phyloP scores from a whole-genome alignment of 2,797 vertebrate species.

The Dipus sagitta region DNA sequence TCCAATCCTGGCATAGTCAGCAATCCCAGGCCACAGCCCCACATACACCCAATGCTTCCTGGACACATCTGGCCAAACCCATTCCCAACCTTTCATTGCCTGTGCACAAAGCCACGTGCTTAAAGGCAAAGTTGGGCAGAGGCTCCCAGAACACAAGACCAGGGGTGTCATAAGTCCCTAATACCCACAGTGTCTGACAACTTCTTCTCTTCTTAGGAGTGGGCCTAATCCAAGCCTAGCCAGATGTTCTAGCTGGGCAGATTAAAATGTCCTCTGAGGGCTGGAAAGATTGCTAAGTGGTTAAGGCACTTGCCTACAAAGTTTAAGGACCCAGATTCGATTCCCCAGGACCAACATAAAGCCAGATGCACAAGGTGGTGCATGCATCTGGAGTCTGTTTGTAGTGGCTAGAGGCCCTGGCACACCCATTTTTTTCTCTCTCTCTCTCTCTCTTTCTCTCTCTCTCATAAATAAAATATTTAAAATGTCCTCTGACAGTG shows the following conservation, averaged over 20 bases:
- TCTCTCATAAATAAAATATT: too few relatives aligned
- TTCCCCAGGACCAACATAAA: too few relatives aligned
- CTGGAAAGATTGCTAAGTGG: too few relatives aligned
- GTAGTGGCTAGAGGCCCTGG: too few relatives aligned
- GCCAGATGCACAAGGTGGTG: too few relatives aligned
- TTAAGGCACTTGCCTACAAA: too few relatives aligned
- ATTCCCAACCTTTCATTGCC: background rate
- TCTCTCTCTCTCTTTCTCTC: too few relatives aligned
- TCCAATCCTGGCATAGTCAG: background rate
- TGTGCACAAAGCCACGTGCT: slow-evolving; percentile 70
- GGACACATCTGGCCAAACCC: background rate
- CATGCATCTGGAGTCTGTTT: too few relatives aligned
- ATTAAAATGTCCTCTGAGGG: slow-evolving; percentile 82
- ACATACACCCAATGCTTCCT: background rate
- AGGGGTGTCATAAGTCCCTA: slow-evolving; percentile 84
- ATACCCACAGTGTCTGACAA: slow-evolving; percentile 83
- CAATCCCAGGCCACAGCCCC: background rate
- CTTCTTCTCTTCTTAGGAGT: slow-evolving; percentile 84
- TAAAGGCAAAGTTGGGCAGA: slow-evolving; percentile 74
- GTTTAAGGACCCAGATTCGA: too few relatives aligned
- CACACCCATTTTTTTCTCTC: too few relatives aligned
- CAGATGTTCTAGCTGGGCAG: slow-evolving; percentile 84
- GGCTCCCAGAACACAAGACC: background rate
- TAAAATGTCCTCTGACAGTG: background rate
- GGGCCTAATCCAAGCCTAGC: slow-evolving; percentile 82